Evolutionary conservation across 23 tunicate genomes (phyloP).

Genomic region (Trididemnum clinides): DNA sequence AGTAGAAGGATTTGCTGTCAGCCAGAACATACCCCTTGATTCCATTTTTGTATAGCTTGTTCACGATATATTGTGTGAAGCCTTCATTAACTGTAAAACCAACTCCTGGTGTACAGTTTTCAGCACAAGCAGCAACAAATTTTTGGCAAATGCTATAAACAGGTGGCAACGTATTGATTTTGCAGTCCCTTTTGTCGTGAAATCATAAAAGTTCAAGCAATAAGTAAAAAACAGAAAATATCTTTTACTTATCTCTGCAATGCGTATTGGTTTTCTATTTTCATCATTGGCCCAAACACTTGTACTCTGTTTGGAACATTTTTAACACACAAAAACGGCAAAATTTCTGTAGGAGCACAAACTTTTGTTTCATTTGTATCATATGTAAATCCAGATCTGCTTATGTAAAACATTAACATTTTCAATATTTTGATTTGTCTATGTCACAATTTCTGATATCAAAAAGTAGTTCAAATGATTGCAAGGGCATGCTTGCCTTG

Average conservation of each 20-base stretch:
- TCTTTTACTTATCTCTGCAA: neutral
- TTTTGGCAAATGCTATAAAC: neutral
- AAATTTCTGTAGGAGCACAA: neutral
- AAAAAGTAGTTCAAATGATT: conserved; percentile 21
- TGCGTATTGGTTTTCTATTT: conserved; percentile 1
- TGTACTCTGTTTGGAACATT: conserved; percentile 8
- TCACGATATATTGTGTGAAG: conserved; percentile 22
- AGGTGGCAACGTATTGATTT: neutral
- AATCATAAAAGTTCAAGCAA: conserved; percentile 2
- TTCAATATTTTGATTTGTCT: conserved; percentile 12
- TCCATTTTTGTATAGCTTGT: conserved; percentile 16
- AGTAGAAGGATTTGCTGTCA: conserved; percentile 14
- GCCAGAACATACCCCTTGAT: conserved; percentile 27
- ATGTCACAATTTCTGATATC: conserved; percentile 12
- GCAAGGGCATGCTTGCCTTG: conserved; percentile 12
- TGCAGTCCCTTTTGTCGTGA: neutral
- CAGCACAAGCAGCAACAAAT: too few species aligned
- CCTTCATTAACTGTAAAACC: conserved; percentile 10
- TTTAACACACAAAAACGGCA: conserved; percentile 10
- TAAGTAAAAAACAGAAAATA: conserved; percentile 7
- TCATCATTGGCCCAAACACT: conserved; percentile 9
- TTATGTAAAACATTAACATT: conserved; percentile 5
- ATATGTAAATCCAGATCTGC: conserved; percentile 11
- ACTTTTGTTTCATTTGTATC: conserved; percentile 28
- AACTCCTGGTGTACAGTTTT: too few species aligned